Conservation (phyloP, 2,797 vertebrate genomes). For the Philypnodon macrostomus region DNA sequence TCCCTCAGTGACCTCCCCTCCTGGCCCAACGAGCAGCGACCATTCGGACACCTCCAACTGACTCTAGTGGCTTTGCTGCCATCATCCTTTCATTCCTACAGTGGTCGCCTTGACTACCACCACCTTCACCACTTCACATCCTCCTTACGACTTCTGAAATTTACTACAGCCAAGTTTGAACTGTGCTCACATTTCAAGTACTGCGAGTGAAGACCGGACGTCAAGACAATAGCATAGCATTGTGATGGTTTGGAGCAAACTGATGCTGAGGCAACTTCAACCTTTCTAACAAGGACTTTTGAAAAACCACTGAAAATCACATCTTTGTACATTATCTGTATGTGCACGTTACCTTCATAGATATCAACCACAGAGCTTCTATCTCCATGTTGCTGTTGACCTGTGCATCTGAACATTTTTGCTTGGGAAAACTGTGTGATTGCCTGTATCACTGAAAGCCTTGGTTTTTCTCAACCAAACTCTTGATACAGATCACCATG, state of each 20-base stretch:
- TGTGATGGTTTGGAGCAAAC: slow-evolving; percentile 37
- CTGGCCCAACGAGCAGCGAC: slow-evolving; percentile 79
- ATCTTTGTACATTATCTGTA: slow-evolving; percentile 70
- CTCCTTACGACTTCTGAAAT: slow-evolving; percentile 27
- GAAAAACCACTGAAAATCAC: slow-evolving; percentile 61
- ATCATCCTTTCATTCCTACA: slow-evolving; percentile 44
- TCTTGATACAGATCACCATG: slow-evolving; percentile 65
- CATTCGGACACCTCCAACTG: slow-evolving; percentile 85
- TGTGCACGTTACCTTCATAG: slow-evolving; percentile 70
- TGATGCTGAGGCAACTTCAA: slow-evolving; percentile 43
- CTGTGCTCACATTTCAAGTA: slow-evolving; percentile 49
- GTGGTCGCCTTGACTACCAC: slow-evolving; percentile 45
- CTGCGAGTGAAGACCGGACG: slow-evolving; percentile 69
- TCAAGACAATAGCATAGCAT: slow-evolving; percentile 47
- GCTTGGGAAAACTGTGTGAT: slow-evolving; percentile 70
- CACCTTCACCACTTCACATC: slow-evolving; percentile 24
- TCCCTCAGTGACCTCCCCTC: slow-evolving; percentile 78
- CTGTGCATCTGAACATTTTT: slow-evolving; percentile 62
- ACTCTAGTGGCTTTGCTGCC: slow-evolving; percentile 52
- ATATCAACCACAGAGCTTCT: slow-evolving; percentile 59
- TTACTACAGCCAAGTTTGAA: slow-evolving; percentile 40
- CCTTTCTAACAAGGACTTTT: slow-evolving; percentile 53
- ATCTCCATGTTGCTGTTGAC: too few species aligned
- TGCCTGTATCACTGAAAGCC: slow-evolving; percentile 62
- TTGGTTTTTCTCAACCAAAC: slow-evolving; percentile 61